A percentile compares a stretch with the other conserved stretches of the same genome.
phyloP scores from a whole-genome alignment of 2,888 invertebrate genomes.

The Reticulitermes lucifugus region DNA sequence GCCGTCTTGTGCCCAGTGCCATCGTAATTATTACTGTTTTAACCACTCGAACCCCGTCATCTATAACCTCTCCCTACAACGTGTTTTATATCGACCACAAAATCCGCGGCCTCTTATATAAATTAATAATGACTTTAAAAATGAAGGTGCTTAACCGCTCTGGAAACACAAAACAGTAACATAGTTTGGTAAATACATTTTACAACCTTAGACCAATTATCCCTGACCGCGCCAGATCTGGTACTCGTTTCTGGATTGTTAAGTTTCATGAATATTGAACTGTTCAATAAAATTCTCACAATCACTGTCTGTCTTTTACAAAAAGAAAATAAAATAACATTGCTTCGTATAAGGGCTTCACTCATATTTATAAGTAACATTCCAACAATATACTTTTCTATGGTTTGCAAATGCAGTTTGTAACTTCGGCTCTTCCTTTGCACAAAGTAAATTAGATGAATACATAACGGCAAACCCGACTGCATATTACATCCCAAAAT shows the following conservation, averaged over 20 bases:
- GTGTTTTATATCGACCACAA: not conserved
- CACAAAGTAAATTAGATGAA: no score
- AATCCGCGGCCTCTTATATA: not conserved
- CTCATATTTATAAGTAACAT: no score
- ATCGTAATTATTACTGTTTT: not conserved
- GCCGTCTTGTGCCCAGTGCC: not conserved
- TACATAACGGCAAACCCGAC: no score
- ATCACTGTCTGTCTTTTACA: no score
- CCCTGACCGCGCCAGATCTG: not conserved
- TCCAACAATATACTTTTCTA: no score
- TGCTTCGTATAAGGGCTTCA: no score
- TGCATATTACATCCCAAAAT: no score
- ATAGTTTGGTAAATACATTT: not conserved
- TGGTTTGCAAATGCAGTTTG: no score
- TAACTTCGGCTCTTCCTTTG: no score
- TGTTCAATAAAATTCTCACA: no score
- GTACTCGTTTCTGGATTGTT: not conserved
- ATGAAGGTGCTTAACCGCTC: not conserved
- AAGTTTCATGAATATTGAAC: not conserved
- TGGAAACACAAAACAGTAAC: constrained; percentile 1
- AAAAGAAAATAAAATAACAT: no score
- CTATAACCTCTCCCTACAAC: not conserved
- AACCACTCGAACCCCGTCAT: not conserved
- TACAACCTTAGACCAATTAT: not conserved
- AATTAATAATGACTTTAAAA: not conserved